Percentiles rank a stretch among this genome's conserved stretches.
Conservation (phyloP, 2,888 invertebrate genomes). For the Charanyca ferruginea region DNA sequence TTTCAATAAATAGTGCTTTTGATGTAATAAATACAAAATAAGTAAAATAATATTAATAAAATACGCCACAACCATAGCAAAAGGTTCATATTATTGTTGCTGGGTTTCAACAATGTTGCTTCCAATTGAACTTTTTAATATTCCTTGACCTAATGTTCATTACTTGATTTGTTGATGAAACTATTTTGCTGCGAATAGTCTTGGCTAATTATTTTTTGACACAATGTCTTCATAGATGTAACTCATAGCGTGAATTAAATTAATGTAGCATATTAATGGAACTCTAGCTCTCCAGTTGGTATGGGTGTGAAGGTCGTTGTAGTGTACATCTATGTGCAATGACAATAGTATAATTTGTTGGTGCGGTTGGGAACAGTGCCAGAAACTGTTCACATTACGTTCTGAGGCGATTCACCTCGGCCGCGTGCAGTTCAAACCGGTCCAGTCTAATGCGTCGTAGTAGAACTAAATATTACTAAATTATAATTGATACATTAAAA, state of each 20-base stretch:
- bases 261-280: slow-evolving; percentile 65
- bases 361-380: slow-evolving; percentile 76
- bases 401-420: slow-evolving; percentile 73
- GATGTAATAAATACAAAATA: background rate
- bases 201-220: slow-evolving; percentile 58
- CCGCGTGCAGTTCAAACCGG: slow-evolving; percentile 62
- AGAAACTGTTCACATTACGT: slow-evolving; percentile 73
- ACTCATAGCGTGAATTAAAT: slow-evolving; percentile 65
- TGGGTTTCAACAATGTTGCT: slow-evolving; percentile 16
- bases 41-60: background rate
- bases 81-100: slow-evolving; percentile 7
- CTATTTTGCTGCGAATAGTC: slow-evolving; percentile 60
- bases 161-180: slow-evolving; percentile 56
- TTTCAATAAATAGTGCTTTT: slow-evolving; percentile 17
- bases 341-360: slow-evolving; percentile 73
- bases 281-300: slow-evolving; percentile 64
- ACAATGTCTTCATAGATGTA: slow-evolving; percentile 53
- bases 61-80: slow-evolving; percentile 1
- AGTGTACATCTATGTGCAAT: slow-evolving; percentile 64
- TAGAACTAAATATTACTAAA: slow-evolving; percentile 46
- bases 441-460: slow-evolving; percentile 47
- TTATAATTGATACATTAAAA: slow-evolving; percentile 52
- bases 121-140: slow-evolving; percentile 69
- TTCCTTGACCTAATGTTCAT: slow-evolving; percentile 66
- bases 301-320: slow-evolving; percentile 70